Evolutionary conservation across 2,888 invertebrate species (phyloP), one percentile per base, ranked within the genome.

Genomic region (Julus scandinavius): DNA sequence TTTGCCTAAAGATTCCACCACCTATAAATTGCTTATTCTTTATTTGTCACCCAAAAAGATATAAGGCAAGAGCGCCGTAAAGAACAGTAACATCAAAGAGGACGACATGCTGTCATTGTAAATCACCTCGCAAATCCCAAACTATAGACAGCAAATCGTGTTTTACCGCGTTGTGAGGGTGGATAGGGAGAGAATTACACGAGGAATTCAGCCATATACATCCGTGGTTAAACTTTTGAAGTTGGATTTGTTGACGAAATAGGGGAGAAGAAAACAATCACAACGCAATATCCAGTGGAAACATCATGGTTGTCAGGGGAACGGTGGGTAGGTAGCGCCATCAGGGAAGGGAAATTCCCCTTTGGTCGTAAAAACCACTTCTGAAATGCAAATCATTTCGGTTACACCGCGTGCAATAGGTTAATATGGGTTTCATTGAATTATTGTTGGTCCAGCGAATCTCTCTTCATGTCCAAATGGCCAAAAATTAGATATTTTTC

Each of bases 1-100:
- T 80, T 80, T 29, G 11, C 80, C 80, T 40, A 80, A 80, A 29
- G 80, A 40, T 80, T 80, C 80, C 38, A 38, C 80, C 80, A 80
- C 80, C 80, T 80, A 80, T 80, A 80, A 80, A 80, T 80, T 80
- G 80, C 80, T 80, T 80, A 80, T 80, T 80, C 80, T 80, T 80
- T 80, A 80, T 80, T 80, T 80, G 80, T 80, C 80, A 80, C 80
- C 80, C 29, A 7, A 11, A 38, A 38, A 38, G 80, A 29, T 15
- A 80, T 38, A 38, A 63, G 29, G 80, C 29, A 9, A 80, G 38
- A 80, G 80, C 72, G 72, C 72, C 29, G 72, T 72, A 72, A 72
- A 72, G 72, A 29, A 72, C 29, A 13, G 80, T 29, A 80, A 38
- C 80, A 80, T 80, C 80, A 80, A 80, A 80, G 80, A 80, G 80